Conservation (phyloP, 2,888 invertebrate genomes). For the Dicranocentrus wangi region DNA sequence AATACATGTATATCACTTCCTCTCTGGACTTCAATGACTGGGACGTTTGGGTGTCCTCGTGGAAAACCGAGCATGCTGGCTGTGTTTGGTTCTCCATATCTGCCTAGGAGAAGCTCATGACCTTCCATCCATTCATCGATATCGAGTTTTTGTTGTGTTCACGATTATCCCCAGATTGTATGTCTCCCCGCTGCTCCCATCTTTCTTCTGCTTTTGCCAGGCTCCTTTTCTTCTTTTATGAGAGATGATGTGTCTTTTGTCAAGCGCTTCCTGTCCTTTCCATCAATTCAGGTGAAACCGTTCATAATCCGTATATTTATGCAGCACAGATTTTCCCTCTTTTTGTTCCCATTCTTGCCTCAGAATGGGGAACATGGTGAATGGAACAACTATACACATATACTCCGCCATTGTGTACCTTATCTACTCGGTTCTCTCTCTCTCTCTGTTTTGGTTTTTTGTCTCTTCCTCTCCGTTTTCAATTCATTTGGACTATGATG, state of each 20-base stretch:
- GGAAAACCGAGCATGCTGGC: too few species aligned
- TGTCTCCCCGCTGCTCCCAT: slow-evolving; percentile 56
- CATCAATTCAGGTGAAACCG: slow-evolving; percentile 60
- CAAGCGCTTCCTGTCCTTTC: slow-evolving; percentile 61
- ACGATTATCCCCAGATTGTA: slow-evolving; percentile 60
- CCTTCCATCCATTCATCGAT: slow-evolving; percentile 51
- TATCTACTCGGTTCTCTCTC: slow-evolving; percentile 38
- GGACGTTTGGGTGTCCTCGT: slow-evolving; percentile 12
- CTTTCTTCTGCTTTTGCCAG: slow-evolving; percentile 44
- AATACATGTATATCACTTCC: too few species aligned
- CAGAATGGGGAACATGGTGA: not conserved
- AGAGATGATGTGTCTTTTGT: slow-evolving; percentile 57
- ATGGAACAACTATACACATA: slow-evolving; percentile 19
- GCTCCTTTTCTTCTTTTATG: slow-evolving; percentile 41
- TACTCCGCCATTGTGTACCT: slow-evolving; percentile 37
- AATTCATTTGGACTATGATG: slow-evolving; percentile 48
- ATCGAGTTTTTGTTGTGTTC: slow-evolving; percentile 50
- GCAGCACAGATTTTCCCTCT: slow-evolving; percentile 33
- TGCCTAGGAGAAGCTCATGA: slow-evolving; percentile 17
- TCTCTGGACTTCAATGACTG: not conserved
- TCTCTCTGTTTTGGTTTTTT: slow-evolving; percentile 59
- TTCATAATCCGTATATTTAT: slow-evolving; percentile 52
- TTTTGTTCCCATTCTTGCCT: slow-evolving; percentile 17
- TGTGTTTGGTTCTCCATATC: too few species aligned
- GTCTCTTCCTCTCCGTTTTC: slow-evolving; percentile 40